Percentiles rank a stretch among this genome's conserved stretches.
These are phyloP conservation scores for Porites lutea DNA, from an alignment of 64 coral and sea anemone species.

Conservation along the genomic window DNA sequence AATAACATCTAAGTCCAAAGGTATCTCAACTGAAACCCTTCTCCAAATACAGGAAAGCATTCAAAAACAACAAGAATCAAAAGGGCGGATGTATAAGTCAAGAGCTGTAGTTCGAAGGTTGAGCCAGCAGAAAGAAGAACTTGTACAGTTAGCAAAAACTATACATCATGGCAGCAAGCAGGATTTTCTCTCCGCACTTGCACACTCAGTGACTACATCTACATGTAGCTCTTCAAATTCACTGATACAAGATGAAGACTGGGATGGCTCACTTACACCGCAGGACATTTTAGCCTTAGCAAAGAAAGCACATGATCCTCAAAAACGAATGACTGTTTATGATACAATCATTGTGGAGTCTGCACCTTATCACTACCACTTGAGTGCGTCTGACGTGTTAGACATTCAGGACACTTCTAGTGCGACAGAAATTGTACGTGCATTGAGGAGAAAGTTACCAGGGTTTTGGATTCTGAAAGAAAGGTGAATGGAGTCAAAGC, in stretches of 20 bases:
- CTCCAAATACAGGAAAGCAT: slow-evolving; percentile 6
- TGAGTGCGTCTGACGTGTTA: slow-evolving; percentile 3
- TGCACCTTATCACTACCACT: slow-evolving; percentile 25
- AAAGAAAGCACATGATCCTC: neutral
- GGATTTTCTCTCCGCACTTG: slow-evolving; percentile 20
- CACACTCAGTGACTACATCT: slow-evolving; percentile 12
- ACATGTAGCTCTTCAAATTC: neutral
- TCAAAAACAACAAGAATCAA: slow-evolving; percentile 7
- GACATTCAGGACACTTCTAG: slow-evolving; percentile 35
- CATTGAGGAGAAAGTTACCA: slow-evolving; percentile 17
- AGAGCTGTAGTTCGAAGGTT: slow-evolving; percentile 32
- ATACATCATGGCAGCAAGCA: slow-evolving; percentile 44
- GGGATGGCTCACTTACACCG: slow-evolving; percentile 2
- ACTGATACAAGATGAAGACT: neutral
- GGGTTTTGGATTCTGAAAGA: slow-evolving; percentile 33
- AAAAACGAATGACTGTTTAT: slow-evolving; percentile 16
- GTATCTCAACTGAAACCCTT: slow-evolving; percentile 40
- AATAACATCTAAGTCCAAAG: neutral
- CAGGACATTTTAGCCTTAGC: slow-evolving; percentile 18
- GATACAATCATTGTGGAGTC: slow-evolving; percentile 3
- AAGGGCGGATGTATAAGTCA: slow-evolving; percentile 21
- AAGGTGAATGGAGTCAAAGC: slow-evolving; percentile 21
- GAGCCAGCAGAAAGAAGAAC: slow-evolving; percentile 25
- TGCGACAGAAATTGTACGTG: slow-evolving; percentile 36
- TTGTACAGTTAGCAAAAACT: slow-evolving; percentile 4